phyloP scores from a whole-genome alignment of 2,113 vertebrate species.

The Candoia aspera region DNA sequence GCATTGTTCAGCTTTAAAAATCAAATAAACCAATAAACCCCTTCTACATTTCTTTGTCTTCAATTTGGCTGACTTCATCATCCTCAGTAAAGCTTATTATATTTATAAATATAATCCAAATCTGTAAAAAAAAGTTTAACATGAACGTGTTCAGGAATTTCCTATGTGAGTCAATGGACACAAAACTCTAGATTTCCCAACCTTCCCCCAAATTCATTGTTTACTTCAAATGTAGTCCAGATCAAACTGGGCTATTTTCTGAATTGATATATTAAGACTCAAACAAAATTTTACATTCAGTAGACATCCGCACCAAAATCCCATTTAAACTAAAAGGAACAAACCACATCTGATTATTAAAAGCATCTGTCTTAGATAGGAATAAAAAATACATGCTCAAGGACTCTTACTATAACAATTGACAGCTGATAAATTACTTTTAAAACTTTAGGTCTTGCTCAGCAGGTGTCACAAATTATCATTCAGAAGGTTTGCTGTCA shows the following conservation, averaged over 20 bases:
- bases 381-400: neutral
- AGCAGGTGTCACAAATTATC: neutral
- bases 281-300: neutral
- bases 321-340: neutral
- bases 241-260: neutral
- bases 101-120: neutral
- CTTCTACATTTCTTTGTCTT: neutral
- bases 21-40: neutral
- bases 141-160: neutral
- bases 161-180: neutral
- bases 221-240: neutral
- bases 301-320: neutral
- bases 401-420: neutral
- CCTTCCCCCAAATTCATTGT: neutral
- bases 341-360: neutral
- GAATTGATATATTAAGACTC: neutral
- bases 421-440: constrained; percentile 1
- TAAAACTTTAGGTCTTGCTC: neutral
- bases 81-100: neutral
- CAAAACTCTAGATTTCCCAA: neutral
- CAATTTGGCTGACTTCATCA: neutral
- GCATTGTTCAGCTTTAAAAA: neutral
- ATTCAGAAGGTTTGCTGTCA: constrained; percentile 24
- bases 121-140: neutral
- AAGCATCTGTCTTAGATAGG: neutral